Evolutionary conservation across 2,888 invertebrate genomes (phyloP), one percentile per base, ranked within the genome.

Genomic region (Lithophane leautieri): DNA sequence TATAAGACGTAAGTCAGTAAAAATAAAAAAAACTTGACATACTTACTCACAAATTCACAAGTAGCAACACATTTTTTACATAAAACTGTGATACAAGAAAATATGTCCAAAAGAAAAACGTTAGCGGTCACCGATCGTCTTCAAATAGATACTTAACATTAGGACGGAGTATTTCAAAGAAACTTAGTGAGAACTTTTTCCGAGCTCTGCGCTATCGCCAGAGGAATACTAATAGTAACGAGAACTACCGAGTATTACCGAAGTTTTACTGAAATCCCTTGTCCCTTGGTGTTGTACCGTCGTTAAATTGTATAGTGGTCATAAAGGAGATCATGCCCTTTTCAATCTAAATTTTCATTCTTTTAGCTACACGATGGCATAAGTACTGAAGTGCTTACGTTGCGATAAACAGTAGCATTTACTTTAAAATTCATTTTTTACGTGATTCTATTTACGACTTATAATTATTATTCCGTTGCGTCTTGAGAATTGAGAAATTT

Each of bases 141-240:
- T 14, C 34, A 81, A 81, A 79, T 50, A 70, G 25, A 69, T 75
- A 81, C 60, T 69, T 56, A 66, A 56, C 47, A 66, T 69, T 44
- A 65, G 42, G 40, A 47, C 9, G 25, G 22, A 67, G 67, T 65
- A 69, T 73, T 80, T 69, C 69, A 56, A 79, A 74, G 61, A 56
- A 75, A 81, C 34, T 74, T 75, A 25, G n/a, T 7, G 56, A n/a
- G 40, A 9, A n/a, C 9, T 52, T 63, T 68, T 63, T 52, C 42
- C 14, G 60, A 65, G 65, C 28, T 69, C 44, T 22, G n/a, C 25
- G 60, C 14, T 66, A 61, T 69, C 25, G 42, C 60, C 34, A 8
- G 34, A 52, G 22, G 54, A 69, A 66, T 79, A 66, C 16, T 50
- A 60, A 73, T 61, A 28, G 9, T 16, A 14, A 28, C 40, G 28